A percentile compares a stretch with the other conserved stretches of the same genome.
Conservation (phyloP, 2,797 vertebrate species). For the Chrosomus eos region DNA sequence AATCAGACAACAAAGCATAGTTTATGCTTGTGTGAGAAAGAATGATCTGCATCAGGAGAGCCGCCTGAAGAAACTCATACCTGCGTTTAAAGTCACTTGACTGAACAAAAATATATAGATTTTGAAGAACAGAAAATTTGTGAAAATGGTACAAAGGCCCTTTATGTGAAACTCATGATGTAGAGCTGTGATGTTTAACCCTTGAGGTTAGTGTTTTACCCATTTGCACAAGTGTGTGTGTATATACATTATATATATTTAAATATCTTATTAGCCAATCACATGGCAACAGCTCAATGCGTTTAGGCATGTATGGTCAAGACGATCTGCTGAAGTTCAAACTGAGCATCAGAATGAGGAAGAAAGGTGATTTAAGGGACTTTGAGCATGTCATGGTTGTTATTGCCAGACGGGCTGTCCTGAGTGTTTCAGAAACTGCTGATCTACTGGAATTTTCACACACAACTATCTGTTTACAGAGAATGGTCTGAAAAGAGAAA, state of each 20-base stretch:
- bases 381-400: background rate
- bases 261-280: background rate
- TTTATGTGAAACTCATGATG: slow-evolving; percentile 15
- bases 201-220: background rate
- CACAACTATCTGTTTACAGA: background rate
- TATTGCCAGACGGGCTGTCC: background rate
- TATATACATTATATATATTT: too few relatives aligned
- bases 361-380: background rate
- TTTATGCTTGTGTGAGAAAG: background rate
- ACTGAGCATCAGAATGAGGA: background rate
- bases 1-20: background rate
- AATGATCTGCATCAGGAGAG: background rate
- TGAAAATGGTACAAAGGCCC: background rate
- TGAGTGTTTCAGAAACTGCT: background rate
- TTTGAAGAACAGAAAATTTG: background rate
- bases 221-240: too few relatives aligned
- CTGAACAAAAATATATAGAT: background rate
- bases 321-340: background rate
- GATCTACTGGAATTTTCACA: background rate
- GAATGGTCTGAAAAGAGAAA: background rate
- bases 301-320: background rate
- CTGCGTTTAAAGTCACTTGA: background rate
- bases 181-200: background rate
- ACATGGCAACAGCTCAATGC: background rate
- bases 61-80: background rate